These are phyloP conservation scores for Chromis chromis DNA, from an alignment of 2,797 vertebrate species.

Conservation along the genomic window DNA sequence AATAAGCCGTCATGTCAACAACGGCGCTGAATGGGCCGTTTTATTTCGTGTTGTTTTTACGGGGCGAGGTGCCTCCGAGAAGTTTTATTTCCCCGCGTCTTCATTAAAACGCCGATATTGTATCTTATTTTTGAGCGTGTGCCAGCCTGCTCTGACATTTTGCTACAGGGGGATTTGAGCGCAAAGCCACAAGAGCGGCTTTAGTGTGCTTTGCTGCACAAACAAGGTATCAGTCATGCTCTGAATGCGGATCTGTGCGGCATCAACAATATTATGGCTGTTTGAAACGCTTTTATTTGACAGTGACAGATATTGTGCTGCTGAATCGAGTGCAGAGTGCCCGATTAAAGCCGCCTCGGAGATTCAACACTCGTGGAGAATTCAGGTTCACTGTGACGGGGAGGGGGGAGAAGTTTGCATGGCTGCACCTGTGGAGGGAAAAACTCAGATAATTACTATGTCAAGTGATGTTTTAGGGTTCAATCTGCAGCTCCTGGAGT, in stretches of 20 bases:
- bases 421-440: constrained; percentile 30
- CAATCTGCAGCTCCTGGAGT: not conserved
- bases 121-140: constrained; percentile 66
- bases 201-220: constrained; percentile 60
- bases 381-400: constrained; percentile 11
- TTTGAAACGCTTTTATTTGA: constrained; percentile 40
- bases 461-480: not conserved
- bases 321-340: constrained; percentile 24
- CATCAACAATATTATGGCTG: constrained; percentile 28
- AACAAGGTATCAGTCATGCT: constrained; percentile 67
- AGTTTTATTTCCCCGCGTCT: constrained; percentile 33
- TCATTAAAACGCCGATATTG: constrained; percentile 61
- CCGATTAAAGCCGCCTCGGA: not conserved
- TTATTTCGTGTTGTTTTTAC: constrained; percentile 75
- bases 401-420: constrained; percentile 20
- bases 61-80: constrained; percentile 61
- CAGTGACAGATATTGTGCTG: constrained; percentile 35
- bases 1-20: constrained; percentile 77
- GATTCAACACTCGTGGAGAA: constrained; percentile 16
- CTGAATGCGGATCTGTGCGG: constrained; percentile 29
- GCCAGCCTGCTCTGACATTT: constrained; percentile 64
- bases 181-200: constrained; percentile 44
- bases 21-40: constrained; percentile 69
- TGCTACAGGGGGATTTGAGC: constrained; percentile 56
- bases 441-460: constrained; percentile 15